phyloP scores from a whole-genome alignment of 2,113 vertebrate genomes.

The Podocnemis expansa region DNA sequence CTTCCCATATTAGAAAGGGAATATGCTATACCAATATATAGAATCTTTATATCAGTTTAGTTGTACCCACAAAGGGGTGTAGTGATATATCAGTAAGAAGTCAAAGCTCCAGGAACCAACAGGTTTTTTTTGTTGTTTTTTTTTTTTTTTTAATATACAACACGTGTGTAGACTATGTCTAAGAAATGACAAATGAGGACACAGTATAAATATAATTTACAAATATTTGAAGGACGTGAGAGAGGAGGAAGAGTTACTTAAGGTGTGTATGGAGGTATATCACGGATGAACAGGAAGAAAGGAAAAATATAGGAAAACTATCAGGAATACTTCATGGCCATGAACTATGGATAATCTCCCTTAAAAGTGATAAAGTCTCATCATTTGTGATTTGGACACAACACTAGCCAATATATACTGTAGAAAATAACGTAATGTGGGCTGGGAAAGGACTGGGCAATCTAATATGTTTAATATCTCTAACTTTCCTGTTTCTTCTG shows the following conservation, averaged over 20 bases:
- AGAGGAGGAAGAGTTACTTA: neutral
- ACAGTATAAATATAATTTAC: neutral
- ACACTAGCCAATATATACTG: neutral
- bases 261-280: neutral
- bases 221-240: neutral
- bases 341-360: neutral
- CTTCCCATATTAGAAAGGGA: neutral
- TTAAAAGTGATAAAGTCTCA: neutral
- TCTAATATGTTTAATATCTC: neutral
- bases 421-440: neutral
- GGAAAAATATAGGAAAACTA: neutral
- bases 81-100: neutral
- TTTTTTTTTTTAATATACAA: neutral
- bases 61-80: neutral
- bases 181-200: neutral
- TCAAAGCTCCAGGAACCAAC: neutral
- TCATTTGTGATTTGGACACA: neutral
- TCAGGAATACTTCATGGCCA: neutral
- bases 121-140: too few relatives aligned
- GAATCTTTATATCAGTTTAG: neutral
- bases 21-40: fast-evolving
- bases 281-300: neutral
- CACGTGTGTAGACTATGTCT: neutral
- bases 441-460: neutral
- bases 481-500: too few relatives aligned